Evolutionary conservation across 1,140 invertebrate species (phyloP).

Genomic region (Stegodyphus mimosarum): DNA sequence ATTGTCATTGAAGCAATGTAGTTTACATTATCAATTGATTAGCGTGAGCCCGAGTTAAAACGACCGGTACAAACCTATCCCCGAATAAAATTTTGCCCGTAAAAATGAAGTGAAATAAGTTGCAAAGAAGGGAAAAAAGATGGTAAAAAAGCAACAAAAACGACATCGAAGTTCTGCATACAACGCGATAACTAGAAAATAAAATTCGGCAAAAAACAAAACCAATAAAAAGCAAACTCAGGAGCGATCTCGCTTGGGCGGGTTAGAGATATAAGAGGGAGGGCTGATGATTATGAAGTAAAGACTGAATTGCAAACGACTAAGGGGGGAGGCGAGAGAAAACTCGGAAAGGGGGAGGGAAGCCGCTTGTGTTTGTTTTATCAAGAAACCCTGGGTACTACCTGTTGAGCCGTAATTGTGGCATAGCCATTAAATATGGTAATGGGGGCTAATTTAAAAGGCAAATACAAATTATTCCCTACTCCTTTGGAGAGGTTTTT

Average conservation of each 20-base stretch:
- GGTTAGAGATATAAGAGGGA: not conserved
- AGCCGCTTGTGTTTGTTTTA: conserved; percentile 53
- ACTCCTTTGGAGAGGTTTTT: conserved; percentile 54
- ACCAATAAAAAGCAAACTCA: not conserved
- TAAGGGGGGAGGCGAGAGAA: no score
- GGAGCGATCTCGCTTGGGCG: not conserved
- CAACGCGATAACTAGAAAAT: conserved; percentile 59
- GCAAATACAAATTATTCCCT: conserved; percentile 61
- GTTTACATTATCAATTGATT: conserved; percentile 61
- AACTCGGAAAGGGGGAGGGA: not conserved
- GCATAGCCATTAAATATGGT: conserved; percentile 60
- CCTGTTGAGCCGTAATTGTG: conserved; percentile 60
- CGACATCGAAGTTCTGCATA: conserved; percentile 3
- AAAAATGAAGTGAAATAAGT: conserved; percentile 44
- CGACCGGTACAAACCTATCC: conserved; percentile 8
- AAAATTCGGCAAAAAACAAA: not conserved
- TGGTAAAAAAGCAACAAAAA: conserved; percentile 30
- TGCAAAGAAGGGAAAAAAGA: not conserved
- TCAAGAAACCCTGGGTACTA: conserved; percentile 53
- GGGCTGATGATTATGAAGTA: conserved; percentile 1
- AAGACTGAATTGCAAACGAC: not conserved
- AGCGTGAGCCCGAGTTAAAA: conserved; percentile 11
- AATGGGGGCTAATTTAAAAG: conserved; percentile 61
- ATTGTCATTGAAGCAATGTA: conserved; percentile 50
- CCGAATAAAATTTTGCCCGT: conserved; percentile 24